Evolutionary conservation across 1,140 invertebrate species (phyloP).

Genomic region (Lerema accius): DNA sequence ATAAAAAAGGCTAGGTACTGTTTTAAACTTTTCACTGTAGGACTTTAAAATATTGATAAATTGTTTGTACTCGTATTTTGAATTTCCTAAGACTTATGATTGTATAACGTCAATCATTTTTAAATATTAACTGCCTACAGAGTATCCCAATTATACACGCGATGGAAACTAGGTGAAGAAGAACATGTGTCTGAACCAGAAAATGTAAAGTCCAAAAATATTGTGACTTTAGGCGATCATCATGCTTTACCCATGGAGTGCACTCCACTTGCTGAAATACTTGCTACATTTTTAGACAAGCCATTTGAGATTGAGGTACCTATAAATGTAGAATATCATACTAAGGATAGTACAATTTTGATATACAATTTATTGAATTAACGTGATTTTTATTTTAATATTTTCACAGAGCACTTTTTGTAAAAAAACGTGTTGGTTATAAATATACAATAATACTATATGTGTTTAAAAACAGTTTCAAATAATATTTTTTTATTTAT

Average conservation of each 20-base stretch:
- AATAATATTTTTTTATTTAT: slow-evolving; percentile 3
- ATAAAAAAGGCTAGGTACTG: slow-evolving; percentile 50
- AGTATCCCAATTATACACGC: slow-evolving; percentile 59
- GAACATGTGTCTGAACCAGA: slow-evolving; percentile 42
- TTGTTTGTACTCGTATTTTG: too few relatives aligned
- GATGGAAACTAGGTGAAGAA: slow-evolving; percentile 51
- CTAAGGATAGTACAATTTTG: too few relatives aligned
- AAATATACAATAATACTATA: too few relatives aligned
- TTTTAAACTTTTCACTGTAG: too few relatives aligned
- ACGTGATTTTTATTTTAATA: too few relatives aligned
- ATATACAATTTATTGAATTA: too few relatives aligned
- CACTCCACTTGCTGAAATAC: slow-evolving; percentile 36
- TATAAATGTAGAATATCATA: neutral
- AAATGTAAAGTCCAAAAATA: slow-evolving; percentile 35
- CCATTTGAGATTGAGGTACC: slow-evolving; percentile 53
- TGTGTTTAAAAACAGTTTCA: too few relatives aligned
- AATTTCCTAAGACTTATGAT: too few relatives aligned
- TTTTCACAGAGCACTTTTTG: too few relatives aligned
- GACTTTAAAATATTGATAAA: too few relatives aligned
- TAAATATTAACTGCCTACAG: slow-evolving; percentile 37
- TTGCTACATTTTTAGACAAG: slow-evolving; percentile 49
- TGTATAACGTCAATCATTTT: neutral
- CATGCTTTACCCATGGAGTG: slow-evolving; percentile 45
- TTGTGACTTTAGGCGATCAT: slow-evolving; percentile 52
- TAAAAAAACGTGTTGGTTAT: too few relatives aligned